phyloP scores from a whole-genome alignment of 2,797 vertebrate genomes.

The Lacerta bilineata region DNA sequence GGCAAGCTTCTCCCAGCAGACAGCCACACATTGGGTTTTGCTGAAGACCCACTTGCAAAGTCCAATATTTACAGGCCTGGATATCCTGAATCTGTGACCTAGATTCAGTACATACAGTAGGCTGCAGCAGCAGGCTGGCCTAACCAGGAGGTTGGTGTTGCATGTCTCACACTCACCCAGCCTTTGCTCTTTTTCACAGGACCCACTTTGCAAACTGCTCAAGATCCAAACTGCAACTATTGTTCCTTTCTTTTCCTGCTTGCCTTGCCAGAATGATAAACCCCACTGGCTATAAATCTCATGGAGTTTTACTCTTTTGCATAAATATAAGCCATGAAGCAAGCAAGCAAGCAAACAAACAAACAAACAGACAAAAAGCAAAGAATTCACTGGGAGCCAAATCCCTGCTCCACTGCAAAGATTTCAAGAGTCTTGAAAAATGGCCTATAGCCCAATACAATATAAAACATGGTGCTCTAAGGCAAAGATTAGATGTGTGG shows the following conservation, averaged over 20 bases:
- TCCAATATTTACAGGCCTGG: too few relatives aligned
- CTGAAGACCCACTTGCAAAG: too few relatives aligned
- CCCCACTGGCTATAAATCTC: neutral
- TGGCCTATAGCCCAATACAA: neutral
- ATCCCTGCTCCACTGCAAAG: neutral
- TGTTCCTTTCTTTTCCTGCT: neutral
- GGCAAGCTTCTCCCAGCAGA: too few relatives aligned
- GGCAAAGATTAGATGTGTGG: conserved; percentile 24
- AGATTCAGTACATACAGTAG: too few relatives aligned
- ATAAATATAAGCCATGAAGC: neutral
- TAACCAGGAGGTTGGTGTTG: neutral
- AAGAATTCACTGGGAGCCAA: neutral
- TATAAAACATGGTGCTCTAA: neutral
- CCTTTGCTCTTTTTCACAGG: neutral
- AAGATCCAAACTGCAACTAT: neutral
- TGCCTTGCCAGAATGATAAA: neutral
- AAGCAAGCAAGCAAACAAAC: neutral
- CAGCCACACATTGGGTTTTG: too few relatives aligned
- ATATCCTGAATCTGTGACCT: too few relatives aligned
- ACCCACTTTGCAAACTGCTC: neutral
- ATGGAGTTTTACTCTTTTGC: neutral
- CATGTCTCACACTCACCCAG: neutral
- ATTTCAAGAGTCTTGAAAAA: conserved; percentile 17
- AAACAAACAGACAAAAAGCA: neutral
- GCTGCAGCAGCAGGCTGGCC: neutral